A percentile compares a stretch with the other conserved stretches of the same genome.
Conservation (phyloP, 2,113 vertebrate genomes). For the Labrus mixtus region DNA sequence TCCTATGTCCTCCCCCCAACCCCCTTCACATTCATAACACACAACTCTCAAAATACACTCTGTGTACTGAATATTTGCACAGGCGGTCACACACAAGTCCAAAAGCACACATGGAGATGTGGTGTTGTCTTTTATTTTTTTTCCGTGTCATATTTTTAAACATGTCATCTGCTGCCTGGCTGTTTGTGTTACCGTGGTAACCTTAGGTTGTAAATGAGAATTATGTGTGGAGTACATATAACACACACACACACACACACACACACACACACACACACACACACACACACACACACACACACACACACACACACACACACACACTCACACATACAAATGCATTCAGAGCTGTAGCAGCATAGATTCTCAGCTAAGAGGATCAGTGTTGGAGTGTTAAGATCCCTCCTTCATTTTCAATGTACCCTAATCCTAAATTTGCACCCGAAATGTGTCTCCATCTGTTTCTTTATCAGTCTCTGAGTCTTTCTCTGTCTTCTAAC, state of each 20-base stretch:
- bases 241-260: slow-evolving; percentile 1
- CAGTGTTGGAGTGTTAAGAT: slow-evolving; percentile 50
- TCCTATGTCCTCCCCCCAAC: slow-evolving; percentile 43
- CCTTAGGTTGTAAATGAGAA: slow-evolving; percentile 63
- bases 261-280: slow-evolving; percentile 1
- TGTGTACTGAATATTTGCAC: not conserved
- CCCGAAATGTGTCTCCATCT: slow-evolving; percentile 33
- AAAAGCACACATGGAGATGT: slow-evolving; percentile 19
- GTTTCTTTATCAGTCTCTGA: slow-evolving; percentile 12
- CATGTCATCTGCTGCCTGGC: slow-evolving; percentile 36
- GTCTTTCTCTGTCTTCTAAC: slow-evolving; percentile 11
- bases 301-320: not conserved
- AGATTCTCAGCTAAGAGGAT: slow-evolving; percentile 59
- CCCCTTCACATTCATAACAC: slow-evolving; percentile 37
- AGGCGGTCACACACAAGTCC: not conserved
- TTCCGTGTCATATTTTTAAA: slow-evolving; percentile 55
- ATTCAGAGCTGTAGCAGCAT: slow-evolving; percentile 23
- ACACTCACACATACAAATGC: slow-evolving; percentile 3
- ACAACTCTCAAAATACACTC: slow-evolving; percentile 2
- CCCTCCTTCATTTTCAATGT: slow-evolving; percentile 37
- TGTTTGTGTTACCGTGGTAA: slow-evolving; percentile 71
- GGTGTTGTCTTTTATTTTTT: slow-evolving; percentile 1
- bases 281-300: too few species aligned
- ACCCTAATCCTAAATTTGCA: slow-evolving; percentile 41
- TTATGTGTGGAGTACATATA: slow-evolving; percentile 40